These are phyloP conservation scores for Machimus rusticus DNA, from an alignment of 2,888 invertebrate species.

Conservation along the genomic window DNA sequence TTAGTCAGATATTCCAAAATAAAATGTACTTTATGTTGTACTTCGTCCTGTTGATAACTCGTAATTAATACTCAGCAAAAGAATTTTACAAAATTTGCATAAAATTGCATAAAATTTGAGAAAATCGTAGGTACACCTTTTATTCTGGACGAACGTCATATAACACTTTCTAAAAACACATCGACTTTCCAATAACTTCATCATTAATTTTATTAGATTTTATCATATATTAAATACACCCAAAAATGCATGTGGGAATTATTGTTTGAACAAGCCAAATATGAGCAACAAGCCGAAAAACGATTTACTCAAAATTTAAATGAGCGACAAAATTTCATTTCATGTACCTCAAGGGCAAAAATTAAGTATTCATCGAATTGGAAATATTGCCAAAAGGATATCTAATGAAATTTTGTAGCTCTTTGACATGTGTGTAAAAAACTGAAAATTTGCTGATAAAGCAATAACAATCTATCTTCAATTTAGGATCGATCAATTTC, in stretches of 20 bases:
- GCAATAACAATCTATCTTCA: background rate
- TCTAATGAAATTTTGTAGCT: constrained; percentile 1
- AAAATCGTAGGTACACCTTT: no score
- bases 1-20: no score
- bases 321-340: background rate
- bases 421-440: background rate
- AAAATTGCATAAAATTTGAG: no score
- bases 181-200: no score
- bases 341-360: background rate
- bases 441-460: background rate
- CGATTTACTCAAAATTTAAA: background rate
- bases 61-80: no score
- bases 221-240: no score
- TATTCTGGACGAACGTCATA: no score
- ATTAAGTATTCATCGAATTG: constrained; percentile 14
- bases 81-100: no score
- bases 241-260: background rate
- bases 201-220: no score
- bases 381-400: background rate
- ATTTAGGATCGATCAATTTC: background rate
- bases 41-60: no score
- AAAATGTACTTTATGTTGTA: no score
- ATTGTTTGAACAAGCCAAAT: background rate
- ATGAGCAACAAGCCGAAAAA: background rate
- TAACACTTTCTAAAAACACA: no score